phyloP scores from a whole-genome alignment of 2,797 vertebrate species.

The Emys orbicularis region DNA sequence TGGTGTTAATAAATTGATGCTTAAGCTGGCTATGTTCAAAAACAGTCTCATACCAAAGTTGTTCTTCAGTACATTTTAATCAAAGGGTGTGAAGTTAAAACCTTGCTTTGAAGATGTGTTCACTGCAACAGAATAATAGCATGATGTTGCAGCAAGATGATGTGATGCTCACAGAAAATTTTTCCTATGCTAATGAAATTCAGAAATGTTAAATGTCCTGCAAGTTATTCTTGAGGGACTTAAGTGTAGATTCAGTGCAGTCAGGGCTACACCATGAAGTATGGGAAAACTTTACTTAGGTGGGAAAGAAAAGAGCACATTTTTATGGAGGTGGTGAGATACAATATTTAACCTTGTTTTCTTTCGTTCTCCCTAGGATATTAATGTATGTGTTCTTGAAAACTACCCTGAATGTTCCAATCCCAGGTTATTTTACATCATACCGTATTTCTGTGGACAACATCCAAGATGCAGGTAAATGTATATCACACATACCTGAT shows the following conservation, averaged over 20 bases:
- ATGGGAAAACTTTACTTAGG: neutral
- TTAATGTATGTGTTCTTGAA: slow-evolving; percentile 98
- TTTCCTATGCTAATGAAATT: neutral
- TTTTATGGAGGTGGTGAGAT: neutral
- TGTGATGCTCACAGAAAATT: neutral
- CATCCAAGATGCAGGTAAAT: slow-evolving; percentile 98
- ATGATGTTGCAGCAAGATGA: neutral
- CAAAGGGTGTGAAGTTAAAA: neutral
- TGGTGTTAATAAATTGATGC: neutral
- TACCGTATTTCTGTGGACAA: slow-evolving; percentile 98
- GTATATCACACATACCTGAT: neutral
- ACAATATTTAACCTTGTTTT: slow-evolving; percentile 4
- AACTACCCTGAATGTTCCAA: slow-evolving; percentile 98
- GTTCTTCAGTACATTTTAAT: neutral
- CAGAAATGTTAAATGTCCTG: neutral
- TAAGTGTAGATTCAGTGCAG: neutral
- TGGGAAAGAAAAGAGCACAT: neutral
- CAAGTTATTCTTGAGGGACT: neutral
- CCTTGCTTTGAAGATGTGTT: neutral
- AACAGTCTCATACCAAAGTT: neutral
- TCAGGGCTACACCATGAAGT: neutral
- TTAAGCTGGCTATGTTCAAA: neutral
- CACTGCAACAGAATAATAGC: neutral
- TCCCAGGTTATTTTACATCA: slow-evolving; percentile 97
- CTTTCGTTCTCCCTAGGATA: slow-evolving; percentile 85